Evolutionary conservation across 2,797 vertebrate genomes (phyloP).

Genomic region (Gymnoscopelus braueri): DNA sequence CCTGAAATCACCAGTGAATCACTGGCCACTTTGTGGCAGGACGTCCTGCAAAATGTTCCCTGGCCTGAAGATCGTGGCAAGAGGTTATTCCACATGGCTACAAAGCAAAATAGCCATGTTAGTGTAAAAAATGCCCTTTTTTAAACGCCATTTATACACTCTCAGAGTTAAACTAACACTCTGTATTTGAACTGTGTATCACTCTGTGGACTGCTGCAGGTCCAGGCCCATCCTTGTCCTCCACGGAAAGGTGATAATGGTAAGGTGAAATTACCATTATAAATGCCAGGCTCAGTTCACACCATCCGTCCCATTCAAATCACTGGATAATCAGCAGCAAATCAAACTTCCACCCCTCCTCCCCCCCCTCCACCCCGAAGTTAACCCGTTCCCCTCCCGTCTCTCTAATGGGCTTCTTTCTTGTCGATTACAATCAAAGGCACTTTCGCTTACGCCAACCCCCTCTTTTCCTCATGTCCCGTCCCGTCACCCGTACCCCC

Average conservation of each 20-base stretch:
- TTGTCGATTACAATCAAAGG: constrained; percentile 94
- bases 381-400: constrained; percentile 63
- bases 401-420: constrained; percentile 84
- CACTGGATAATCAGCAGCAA: constrained; percentile 90
- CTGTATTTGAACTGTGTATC: too few relatives aligned
- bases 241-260: constrained; percentile 30
- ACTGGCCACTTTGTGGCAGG: constrained; percentile 28
- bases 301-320: constrained; percentile 87
- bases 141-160: too few relatives aligned
- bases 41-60: too few relatives aligned
- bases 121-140: too few relatives aligned
- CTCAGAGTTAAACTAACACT: too few relatives aligned
- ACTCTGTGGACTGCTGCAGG: background rate
- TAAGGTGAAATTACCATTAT: constrained; percentile 77
- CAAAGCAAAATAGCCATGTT: too few relatives aligned
- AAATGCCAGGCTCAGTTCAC: constrained; percentile 83
- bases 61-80: too few relatives aligned
- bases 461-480: constrained; percentile 10
- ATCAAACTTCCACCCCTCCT: constrained; percentile 88
- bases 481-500: constrained; percentile 12
- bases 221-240: background rate
- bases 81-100: too few relatives aligned
- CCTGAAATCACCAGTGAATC: constrained; percentile 70
- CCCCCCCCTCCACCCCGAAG: constrained; percentile 46
- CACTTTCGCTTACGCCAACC: constrained; percentile 69